Evolutionary conservation across 2,113 vertebrate genomes (phyloP), one percentile per base, ranked within the genome.

Genomic region (Cynoglossus semilaevis): DNA sequence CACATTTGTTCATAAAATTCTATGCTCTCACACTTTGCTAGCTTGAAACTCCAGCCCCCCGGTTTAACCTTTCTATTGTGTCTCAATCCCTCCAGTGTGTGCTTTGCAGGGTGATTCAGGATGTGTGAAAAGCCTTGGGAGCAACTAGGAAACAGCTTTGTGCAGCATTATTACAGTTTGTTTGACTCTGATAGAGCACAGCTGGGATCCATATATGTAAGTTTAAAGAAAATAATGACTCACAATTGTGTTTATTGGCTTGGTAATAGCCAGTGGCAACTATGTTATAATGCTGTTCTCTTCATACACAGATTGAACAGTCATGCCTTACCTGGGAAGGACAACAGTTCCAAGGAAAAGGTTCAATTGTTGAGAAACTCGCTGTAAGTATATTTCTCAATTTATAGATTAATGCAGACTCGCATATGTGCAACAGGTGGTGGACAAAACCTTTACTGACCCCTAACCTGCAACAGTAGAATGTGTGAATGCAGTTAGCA

Each of bases 291-390:
- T 53, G n/a, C 16, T 51, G 17, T 35, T 6, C 49, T 49, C 48
- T 4, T 45, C 16, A 19, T 29, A 10, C 41, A 58, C 86, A 99
- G 96, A 97, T 94, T 56, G 96, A 98, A 61, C 83, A 93, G 2
- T 99, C 96, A 93, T 98, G 96, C 91, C 94, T 99, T 92, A 97
- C 95, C 4, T 99, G 96, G 96, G 96, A 99, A 91, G 97, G 96
- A 88, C 92, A 98, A 78, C 95, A 96, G 83, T 98, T 93, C 91
- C 95, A 96, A 82, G 97, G 97, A 77, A 99, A 99, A 94, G 91
- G 89, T 85, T 93, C 94, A 59, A 99, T 99, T 81, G 93, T 98
- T 77, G 94, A 98, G 79, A 99, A 99, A 88, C 91, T 99, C 70
- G 90, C 92, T 83, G 97, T 99, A 90, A 96, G 81, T 79, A 38